Conservation (phyloP, 2,113 vertebrate species). For the Poeciliopsis turrubarensis region DNA sequence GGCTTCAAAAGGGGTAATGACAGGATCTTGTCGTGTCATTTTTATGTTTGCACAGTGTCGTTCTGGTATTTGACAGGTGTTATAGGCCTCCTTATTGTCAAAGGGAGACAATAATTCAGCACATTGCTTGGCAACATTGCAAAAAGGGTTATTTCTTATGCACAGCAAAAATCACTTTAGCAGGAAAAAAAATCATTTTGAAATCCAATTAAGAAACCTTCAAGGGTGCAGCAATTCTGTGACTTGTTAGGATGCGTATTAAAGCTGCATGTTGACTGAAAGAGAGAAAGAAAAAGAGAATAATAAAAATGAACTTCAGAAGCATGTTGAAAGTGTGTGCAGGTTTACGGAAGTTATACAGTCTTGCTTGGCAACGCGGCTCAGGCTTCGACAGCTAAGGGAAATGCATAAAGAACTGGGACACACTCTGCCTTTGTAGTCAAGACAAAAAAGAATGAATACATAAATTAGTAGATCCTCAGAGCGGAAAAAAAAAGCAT, state of each 20-base stretch:
- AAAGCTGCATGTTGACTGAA: constrained; percentile 22
- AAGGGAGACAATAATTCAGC: background rate
- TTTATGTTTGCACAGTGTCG: background rate
- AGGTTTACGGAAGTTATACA: constrained; percentile 27
- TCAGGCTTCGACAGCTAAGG: constrained; percentile 55
- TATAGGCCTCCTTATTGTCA: background rate
- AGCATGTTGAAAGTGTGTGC: constrained; percentile 1
- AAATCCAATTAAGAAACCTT: background rate
- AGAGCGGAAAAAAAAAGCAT: constrained; percentile 58
- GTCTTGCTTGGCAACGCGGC: constrained; percentile 43
- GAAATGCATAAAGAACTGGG: constrained; percentile 70
- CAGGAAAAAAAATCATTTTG: background rate
- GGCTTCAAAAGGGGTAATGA: background rate
- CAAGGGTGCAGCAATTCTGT: background rate
- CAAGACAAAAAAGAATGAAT: constrained; percentile 78
- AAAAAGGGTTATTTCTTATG: background rate
- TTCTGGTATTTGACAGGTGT: background rate
- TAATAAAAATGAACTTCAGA: constrained; percentile 18
- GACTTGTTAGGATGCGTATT: constrained; percentile 2
- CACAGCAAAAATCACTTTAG: background rate
- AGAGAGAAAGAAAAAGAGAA: constrained; percentile 10
- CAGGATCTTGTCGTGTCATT: background rate
- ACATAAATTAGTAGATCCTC: constrained; percentile 76
- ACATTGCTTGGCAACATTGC: background rate
- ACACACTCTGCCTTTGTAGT: constrained; percentile 74